These are phyloP conservation scores for Rhinatrema bivittatum DNA, from an alignment of 2,797 vertebrate genomes.

Conservation along the genomic window DNA sequence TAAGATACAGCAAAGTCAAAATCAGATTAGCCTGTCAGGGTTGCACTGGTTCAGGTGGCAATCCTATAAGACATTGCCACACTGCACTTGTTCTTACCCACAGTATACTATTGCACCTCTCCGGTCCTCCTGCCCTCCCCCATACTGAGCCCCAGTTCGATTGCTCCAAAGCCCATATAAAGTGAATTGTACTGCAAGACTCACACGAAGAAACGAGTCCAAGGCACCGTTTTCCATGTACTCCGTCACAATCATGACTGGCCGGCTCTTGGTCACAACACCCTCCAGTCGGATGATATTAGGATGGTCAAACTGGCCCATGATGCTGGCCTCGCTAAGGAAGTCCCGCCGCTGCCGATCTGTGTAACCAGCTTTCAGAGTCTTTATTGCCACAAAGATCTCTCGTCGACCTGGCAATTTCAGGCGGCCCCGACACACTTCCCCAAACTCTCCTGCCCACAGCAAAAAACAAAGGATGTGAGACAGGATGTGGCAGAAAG, in stretches of 20 bases:
- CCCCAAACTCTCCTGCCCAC: constrained; percentile 88
- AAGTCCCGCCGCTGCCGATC: constrained; percentile 93
- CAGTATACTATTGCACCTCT: too few species aligned
- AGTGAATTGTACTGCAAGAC: not conserved
- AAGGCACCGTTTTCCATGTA: constrained; percentile 98
- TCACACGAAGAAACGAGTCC: constrained; percentile 92
- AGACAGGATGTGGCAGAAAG: not conserved
- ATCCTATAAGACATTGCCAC: too few species aligned
- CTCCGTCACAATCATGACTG: constrained; percentile 96
- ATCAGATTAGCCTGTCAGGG: too few species aligned
- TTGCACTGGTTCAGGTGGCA: too few species aligned
- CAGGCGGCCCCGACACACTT: constrained; percentile 91
- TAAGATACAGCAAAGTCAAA: too few species aligned
- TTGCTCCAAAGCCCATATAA: not conserved
- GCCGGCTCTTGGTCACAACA: constrained; percentile 94
- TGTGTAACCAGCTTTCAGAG: constrained; percentile 92
- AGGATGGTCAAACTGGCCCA: constrained; percentile 97
- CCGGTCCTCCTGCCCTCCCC: too few species aligned
- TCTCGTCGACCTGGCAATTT: constrained; percentile 91
- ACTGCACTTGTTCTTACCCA: too few species aligned
- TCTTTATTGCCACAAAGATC: constrained; percentile 97
- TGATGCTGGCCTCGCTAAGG: constrained; percentile 93
- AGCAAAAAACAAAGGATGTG: constrained; percentile 6
- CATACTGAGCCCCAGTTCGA: too few species aligned
- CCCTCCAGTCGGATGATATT: constrained; percentile 96